A percentile compares a stretch with the other conserved stretches of the same genome.
These are phyloP conservation scores for Cheilosia impressa DNA, from an alignment of 2,888 invertebrate genomes.

Conservation along the genomic window DNA sequence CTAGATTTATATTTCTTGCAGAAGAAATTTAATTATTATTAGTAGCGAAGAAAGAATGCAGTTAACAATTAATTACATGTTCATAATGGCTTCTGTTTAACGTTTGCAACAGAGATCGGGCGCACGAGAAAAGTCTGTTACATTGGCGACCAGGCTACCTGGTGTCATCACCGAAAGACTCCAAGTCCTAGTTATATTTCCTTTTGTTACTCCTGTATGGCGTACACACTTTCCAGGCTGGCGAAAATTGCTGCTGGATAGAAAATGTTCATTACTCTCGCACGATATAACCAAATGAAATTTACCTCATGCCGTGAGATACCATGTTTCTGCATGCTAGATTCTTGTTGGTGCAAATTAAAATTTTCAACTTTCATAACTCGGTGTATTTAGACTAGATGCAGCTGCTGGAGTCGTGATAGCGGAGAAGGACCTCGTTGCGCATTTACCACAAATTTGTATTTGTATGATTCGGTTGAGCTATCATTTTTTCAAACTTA, in stretches of 20 bases:
- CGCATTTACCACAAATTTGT: no score
- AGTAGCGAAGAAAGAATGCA: constrained; percentile 62
- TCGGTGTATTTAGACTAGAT: constrained; percentile 34
- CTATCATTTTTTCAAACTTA: no score
- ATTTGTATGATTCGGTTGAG: no score
- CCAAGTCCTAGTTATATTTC: constrained; percentile 40
- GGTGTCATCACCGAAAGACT: constrained; percentile 42
- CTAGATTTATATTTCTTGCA: constrained; percentile 55
- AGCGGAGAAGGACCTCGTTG: neutral
- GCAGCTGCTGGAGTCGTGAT: constrained; percentile 1
- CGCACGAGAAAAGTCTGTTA: constrained; percentile 18
- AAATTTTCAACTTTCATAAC: constrained; percentile 53
- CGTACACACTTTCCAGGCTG: neutral
- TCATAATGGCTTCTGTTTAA: constrained; percentile 60
- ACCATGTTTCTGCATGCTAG: constrained; percentile 44
- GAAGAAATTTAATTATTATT: constrained; percentile 71
- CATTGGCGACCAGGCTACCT: constrained; percentile 9
- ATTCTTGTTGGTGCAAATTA: constrained; percentile 50
- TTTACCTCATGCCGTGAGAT: constrained; percentile 57
- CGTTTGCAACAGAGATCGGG: constrained; percentile 19
- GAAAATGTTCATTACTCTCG: constrained; percentile 38
- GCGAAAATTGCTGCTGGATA: constrained; percentile 25
- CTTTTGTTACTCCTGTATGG: constrained; percentile 21
- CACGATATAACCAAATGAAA: constrained; percentile 47
- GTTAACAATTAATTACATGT: constrained; percentile 72